Conservation (phyloP, 2,113 vertebrate species). For the Scalopus aquaticus region DNA sequence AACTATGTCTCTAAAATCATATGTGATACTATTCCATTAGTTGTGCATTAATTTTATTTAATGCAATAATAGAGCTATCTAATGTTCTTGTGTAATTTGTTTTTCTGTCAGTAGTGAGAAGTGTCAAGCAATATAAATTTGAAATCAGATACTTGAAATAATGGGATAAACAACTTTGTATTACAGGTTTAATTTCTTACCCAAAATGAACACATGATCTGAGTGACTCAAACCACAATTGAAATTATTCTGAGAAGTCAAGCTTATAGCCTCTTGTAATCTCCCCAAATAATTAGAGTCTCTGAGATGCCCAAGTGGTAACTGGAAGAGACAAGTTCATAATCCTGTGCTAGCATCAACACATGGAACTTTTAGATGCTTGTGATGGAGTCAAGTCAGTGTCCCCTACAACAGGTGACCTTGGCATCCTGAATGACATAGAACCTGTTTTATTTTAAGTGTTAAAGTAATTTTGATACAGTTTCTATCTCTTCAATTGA, state of each 20-base stretch:
- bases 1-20: background rate
- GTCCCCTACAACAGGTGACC: background rate
- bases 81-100: background rate
- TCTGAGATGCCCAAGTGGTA: background rate
- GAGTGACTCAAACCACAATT: background rate
- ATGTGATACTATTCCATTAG: background rate
- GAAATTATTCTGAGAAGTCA: background rate
- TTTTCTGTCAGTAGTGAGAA: background rate
- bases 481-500: background rate
- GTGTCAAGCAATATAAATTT: background rate
- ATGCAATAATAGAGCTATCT: background rate
- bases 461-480: background rate
- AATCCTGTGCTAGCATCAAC: background rate
- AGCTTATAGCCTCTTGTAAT: background rate
- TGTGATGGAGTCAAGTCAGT: fast-evolving
- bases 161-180: background rate
- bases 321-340: background rate
- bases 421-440: background rate
- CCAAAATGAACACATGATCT: background rate
- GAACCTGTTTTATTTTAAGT: background rate
- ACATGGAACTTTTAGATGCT: background rate
- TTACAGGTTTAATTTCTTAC: background rate
- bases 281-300: background rate
- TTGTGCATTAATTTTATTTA: background rate
- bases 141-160: slow-evolving; percentile 12